Conservation (phyloP, 2,113 vertebrate species). For the Dromiciops gliroides region DNA sequence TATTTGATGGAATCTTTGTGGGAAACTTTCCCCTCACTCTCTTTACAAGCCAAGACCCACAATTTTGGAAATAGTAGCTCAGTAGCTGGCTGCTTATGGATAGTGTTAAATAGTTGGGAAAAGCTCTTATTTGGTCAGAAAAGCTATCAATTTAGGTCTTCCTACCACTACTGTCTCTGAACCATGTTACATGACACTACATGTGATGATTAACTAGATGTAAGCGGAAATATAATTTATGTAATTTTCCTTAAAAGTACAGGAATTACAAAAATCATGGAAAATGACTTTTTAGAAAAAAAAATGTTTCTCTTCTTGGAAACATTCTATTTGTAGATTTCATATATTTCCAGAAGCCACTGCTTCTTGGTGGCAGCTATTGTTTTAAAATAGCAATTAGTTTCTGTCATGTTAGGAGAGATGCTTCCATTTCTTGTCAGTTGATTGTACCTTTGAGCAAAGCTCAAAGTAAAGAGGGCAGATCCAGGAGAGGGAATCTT, state of each 20-base stretch:
- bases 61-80: constrained; percentile 60
- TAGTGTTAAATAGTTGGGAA: constrained; percentile 53
- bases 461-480: neutral
- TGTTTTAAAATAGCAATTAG: neutral
- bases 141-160: constrained; percentile 45
- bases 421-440: neutral
- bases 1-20: constrained; percentile 69
- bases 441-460: neutral
- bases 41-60: constrained; percentile 53
- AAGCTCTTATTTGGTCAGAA: constrained; percentile 56
- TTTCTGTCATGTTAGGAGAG: neutral
- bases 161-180: constrained; percentile 9
- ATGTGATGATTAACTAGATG: neutral
- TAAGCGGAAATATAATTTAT: neutral
- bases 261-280: neutral
- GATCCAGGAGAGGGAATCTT: neutral
- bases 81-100: constrained; percentile 51
- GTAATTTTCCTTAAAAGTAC: neutral
- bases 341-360: neutral
- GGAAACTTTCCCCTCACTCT: constrained; percentile 43
- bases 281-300: neutral
- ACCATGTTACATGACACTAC: neutral
- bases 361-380: neutral
- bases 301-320: neutral
- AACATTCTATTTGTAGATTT: neutral